Conservation (phyloP, 2,797 vertebrate genomes). For the Neoniphon sammara region DNA sequence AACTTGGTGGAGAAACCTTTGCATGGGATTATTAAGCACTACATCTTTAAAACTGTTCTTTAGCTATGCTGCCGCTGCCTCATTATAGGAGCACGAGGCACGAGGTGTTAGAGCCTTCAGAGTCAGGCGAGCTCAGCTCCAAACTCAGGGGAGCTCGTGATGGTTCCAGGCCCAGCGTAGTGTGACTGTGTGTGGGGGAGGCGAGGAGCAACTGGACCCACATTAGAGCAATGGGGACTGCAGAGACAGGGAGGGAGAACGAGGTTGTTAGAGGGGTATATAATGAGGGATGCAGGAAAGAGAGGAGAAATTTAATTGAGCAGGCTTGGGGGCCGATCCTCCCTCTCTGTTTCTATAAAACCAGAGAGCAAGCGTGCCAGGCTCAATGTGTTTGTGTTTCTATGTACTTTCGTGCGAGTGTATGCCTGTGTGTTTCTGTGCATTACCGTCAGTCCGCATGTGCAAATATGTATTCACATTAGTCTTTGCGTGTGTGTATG, state of each 20-base stretch:
- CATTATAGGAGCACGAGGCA: constrained; percentile 62
- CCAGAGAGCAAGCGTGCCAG: background rate
- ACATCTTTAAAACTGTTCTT: constrained; percentile 59
- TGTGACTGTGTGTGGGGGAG: constrained; percentile 57
- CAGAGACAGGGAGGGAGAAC: constrained; percentile 25
- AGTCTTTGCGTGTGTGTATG: constrained; percentile 5
- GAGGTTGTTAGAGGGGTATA: constrained; percentile 11
- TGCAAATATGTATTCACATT: background rate
- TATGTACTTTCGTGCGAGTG: constrained; percentile 3
- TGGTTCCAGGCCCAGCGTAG: constrained; percentile 57
- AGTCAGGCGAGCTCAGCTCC: constrained; percentile 49
- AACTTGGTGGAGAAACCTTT: background rate
- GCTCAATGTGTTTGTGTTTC: background rate
- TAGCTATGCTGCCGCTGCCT: constrained; percentile 61
- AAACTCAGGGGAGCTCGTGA: constrained; percentile 63
- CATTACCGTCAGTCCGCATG: background rate
- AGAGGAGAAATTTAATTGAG: constrained; percentile 16
- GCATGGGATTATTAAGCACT: constrained; percentile 55
- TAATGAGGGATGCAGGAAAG: background rate
- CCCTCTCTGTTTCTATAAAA: constrained; percentile 12
- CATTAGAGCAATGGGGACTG: constrained; percentile 45
- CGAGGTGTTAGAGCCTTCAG: constrained; percentile 50
- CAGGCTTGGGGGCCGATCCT: constrained; percentile 4
- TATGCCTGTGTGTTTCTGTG: constrained; percentile 4
- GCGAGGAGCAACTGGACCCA: constrained; percentile 45